Conservation (phyloP, 2,888 invertebrate species). For the Epistrophella euchroma region DNA sequence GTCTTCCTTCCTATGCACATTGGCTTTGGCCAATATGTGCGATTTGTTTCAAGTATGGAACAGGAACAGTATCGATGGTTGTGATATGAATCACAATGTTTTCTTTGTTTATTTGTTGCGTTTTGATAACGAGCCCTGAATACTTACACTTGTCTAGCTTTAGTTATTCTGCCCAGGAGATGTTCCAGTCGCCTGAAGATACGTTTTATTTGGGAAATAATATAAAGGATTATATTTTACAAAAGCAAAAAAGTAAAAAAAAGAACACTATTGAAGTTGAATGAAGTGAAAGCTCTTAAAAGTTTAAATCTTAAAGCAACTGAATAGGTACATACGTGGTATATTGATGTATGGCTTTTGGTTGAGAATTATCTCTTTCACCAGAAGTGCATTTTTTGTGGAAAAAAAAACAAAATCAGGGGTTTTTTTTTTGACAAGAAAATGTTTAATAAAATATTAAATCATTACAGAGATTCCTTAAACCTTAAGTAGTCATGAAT, state of each 20-base stretch:
- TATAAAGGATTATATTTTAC: conserved; percentile 12
- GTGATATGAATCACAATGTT: conserved; percentile 58
- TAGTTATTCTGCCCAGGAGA: conserved; percentile 74
- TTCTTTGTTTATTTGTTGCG: conserved; percentile 58
- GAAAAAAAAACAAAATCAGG: too few species aligned
- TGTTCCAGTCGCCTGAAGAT: conserved; percentile 54
- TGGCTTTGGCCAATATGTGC: conserved; percentile 22
- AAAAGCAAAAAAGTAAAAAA: not conserved
- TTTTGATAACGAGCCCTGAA: conserved; percentile 67
- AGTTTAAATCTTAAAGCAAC: too few species aligned
- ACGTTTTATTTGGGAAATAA: conserved; percentile 33
- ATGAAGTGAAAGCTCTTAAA: not conserved
- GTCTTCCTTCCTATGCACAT: conserved; percentile 59
- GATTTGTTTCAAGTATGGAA: not conserved
- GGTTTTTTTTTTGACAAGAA: too few species aligned
- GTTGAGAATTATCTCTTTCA: too few species aligned
- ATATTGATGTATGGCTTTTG: too few species aligned
- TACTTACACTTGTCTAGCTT: conserved; percentile 70
- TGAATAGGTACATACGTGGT: too few species aligned
- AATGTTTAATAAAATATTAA: too few species aligned
- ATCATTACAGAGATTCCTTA: too few species aligned
- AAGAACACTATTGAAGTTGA: not conserved
- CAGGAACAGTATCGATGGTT: conserved; percentile 42
- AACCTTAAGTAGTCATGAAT: too few species aligned
- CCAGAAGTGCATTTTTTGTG: too few species aligned